These are phyloP conservation scores for Sparus aurata DNA, from an alignment of 2,797 vertebrate species.

Conservation along the genomic window DNA sequence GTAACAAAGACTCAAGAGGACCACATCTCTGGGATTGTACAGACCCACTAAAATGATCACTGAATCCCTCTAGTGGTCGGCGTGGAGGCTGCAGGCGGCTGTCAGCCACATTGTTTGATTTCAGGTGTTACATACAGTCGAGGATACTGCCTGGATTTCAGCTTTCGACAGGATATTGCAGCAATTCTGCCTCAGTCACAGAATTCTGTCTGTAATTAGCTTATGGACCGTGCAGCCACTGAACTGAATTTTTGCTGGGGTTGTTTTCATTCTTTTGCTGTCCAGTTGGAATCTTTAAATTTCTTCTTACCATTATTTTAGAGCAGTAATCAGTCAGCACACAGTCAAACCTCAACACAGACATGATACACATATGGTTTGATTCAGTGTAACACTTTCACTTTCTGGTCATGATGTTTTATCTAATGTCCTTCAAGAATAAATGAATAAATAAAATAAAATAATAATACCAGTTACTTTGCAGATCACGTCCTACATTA, in stretches of 20 bases:
- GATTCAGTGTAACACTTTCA: not conserved
- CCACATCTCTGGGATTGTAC: slow-evolving; percentile 36
- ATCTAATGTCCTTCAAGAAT: not conserved
- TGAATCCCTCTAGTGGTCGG: slow-evolving; percentile 74
- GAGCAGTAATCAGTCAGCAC: not conserved
- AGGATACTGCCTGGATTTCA: slow-evolving; percentile 12
- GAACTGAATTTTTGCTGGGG: not conserved
- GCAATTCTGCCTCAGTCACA: not conserved
- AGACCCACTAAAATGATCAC: slow-evolving; percentile 40
- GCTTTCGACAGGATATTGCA: slow-evolving; percentile 12
- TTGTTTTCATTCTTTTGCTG: not conserved
- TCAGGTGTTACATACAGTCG: slow-evolving; percentile 18
- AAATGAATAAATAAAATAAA: too few relatives aligned
- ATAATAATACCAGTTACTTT: too few relatives aligned
- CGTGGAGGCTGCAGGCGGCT: slow-evolving; percentile 37
- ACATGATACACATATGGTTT: not conserved
- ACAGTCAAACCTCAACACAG: not conserved
- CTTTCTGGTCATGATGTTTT: not conserved
- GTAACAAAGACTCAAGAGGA: slow-evolving; percentile 77
- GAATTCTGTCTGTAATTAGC: not conserved
- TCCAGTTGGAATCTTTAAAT: not conserved
- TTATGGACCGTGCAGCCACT: not conserved
- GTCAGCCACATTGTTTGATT: slow-evolving; percentile 38
- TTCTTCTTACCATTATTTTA: too few relatives aligned
- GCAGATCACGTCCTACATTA: too few relatives aligned